Evolutionary conservation across 2,797 vertebrate genomes (phyloP).

Genomic region (Semaprochilodus insignis): DNA sequence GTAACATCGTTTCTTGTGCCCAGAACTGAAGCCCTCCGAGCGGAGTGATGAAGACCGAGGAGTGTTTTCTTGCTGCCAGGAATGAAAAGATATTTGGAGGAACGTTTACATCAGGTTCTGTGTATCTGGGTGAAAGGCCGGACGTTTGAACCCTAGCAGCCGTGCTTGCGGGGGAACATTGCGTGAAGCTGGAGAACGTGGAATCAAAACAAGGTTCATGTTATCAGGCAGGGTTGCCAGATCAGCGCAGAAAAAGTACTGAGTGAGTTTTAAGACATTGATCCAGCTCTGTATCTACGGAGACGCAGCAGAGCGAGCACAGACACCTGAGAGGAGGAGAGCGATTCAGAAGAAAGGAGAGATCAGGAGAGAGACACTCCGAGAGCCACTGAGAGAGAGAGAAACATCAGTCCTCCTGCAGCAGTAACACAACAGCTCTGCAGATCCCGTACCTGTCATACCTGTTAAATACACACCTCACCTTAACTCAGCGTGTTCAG

Average conservation of each 20-base stretch:
- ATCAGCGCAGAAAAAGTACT: neutral
- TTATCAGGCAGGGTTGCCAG: neutral
- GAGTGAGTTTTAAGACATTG: neutral
- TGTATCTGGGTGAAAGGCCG: neutral
- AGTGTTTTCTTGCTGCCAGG: neutral
- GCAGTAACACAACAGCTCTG: no score
- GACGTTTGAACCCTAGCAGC: neutral
- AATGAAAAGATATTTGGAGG: neutral
- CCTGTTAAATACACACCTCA: no score
- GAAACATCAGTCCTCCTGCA: no score
- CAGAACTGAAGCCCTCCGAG: neutral
- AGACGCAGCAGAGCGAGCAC: neutral
- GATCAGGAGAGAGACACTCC: neutral
- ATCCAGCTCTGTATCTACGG: neutral
- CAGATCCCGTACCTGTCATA: no score
- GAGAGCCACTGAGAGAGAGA: neutral
- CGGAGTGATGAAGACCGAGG: neutral
- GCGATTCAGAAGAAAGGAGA: neutral
- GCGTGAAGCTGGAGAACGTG: neutral
- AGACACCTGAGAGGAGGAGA: neutral
- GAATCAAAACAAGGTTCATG: neutral
- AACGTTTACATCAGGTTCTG: neutral
- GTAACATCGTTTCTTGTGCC: neutral
- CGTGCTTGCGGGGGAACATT: neutral
- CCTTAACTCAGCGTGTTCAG: no score